A percentile compares a stretch with the other conserved stretches of the same genome.
Conservation (phyloP, 2,797 vertebrate species). For the Distichodus sexfasciatus region DNA sequence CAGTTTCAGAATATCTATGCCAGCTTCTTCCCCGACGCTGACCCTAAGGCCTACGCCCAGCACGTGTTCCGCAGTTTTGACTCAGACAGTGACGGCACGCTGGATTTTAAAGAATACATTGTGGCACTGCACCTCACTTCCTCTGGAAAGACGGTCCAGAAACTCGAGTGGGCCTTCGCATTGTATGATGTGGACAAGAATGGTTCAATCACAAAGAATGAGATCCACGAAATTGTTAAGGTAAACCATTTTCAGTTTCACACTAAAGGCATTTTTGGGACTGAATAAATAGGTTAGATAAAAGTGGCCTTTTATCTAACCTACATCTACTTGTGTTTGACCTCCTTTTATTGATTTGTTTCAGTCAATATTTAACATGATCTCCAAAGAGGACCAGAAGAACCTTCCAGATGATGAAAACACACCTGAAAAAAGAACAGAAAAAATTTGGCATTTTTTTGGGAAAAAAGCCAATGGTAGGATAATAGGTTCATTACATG, state of each 20-base stretch:
- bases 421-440: constrained; percentile 74
- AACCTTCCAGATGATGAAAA: constrained; percentile 75
- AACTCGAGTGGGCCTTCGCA: constrained; percentile 81
- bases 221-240: constrained; percentile 79
- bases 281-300: not conserved
- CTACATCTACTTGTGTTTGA: not conserved
- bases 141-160: constrained; percentile 67
- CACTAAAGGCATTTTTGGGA: not conserved
- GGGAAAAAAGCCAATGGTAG: constrained; percentile 75
- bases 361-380: constrained; percentile 81
- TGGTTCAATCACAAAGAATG: constrained; percentile 74
- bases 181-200: constrained; percentile 78
- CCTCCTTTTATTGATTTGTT: too few relatives aligned
- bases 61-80: constrained; percentile 84
- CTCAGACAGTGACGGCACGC: constrained; percentile 73
- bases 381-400: constrained; percentile 68
- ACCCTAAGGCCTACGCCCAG: constrained; percentile 76
- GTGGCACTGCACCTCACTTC: constrained; percentile 80
- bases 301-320: not conserved
- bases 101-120: constrained; percentile 81
- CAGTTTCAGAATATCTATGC: constrained; percentile 78
- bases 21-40: constrained; percentile 76
- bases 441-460: constrained; percentile 76
- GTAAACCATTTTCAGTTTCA: constrained; percentile 46
- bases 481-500: not conserved